Base-by-base conservation (phyloP, 1,140 invertebrate genomes). In the Lithobius niger region DNA sequence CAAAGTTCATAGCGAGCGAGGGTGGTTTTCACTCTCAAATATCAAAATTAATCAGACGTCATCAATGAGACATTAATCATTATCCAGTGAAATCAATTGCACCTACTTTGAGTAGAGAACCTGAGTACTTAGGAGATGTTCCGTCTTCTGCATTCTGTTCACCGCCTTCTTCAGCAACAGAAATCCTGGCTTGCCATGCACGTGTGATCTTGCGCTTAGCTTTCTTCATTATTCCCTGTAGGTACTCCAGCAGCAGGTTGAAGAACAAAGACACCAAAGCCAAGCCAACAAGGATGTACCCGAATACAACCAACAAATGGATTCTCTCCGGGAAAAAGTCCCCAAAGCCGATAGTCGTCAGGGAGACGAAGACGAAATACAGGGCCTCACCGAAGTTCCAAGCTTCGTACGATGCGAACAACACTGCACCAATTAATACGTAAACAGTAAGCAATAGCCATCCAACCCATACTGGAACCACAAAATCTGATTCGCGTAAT, bases 301-400 rank as follows among this genome's bases (percentile, higher is more conserved):
- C 6, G 31, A 36, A 36, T 10, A 36, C 31, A 36, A n/a, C n/a
- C 6, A 36, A 10, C 6, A 36, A 36, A 36, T 6, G n/a, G 6
- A 36, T n/a, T 36, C 31, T 36, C 31, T 36, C 72, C n/a, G 74
- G 74, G 3, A 72, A 67, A 55, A 71, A 69, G 60, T 76, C 73
- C 44, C 73, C 74, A 54, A 76, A 76, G 16, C 74, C 75, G 45
- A 74, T 71, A 19, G 73, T 76, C 24, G 71, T 65, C 24, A 75
- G 62, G 1, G 73, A 76, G 40, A 74, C 71, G 56, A 74, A 76
- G 49, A 69, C 68, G 55, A 75, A 75, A 58, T 75, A 75, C 27
- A 66, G 64, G 22, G 73, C 67, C 49, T 74, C 66, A 28, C 70
- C 61, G 26, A 74, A 68, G n/a, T 65, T 65, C 73, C 73, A 74